Base-by-base conservation (phyloP, 2,888 invertebrate species). In the Danaus chrysippus region DNA sequence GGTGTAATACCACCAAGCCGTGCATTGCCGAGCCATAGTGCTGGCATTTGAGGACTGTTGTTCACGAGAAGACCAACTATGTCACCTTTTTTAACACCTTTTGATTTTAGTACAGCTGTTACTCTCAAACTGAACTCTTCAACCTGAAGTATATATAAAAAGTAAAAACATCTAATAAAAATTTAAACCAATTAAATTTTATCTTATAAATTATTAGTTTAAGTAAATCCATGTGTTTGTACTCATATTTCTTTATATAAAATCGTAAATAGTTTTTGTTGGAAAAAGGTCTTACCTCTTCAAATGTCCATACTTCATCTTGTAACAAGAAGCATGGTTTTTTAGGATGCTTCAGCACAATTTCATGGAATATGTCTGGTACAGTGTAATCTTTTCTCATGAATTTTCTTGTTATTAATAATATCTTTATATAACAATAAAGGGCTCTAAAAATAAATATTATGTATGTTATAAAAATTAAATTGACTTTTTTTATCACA, bases 1-100 rank as follows among this genome's bases (percentile, higher is more conserved):
- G 99, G 97, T 0, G 96, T 92, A 46, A 97, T 93, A 0, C 95
- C 93, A 1, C 97, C 97, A 2, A 97, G 87, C 82, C 99, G 97
- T 2, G 97, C 95, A 59, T 98, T 92, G 0, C 99, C 99, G 67
- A 99, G 90, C 99, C 99, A 99, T 41, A 95, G 92, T 54, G 95
- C 96, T 0, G 98, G 95, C 82, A 95, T 97, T 82, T 99, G 97
- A 0, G 98, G 96, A 49, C 97, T 93, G 84, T 98, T 99, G 83
- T 97, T 98, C 86, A 98, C 92, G 70, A 97, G 93, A 34, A 99
- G 86, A 0, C 96, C 98, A 0, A 99, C 95, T 3, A 95, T 93
- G 81, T 98, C 96, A 0, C 98, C 98, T 75, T 96, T 95, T 70
- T 94, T 94, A 69, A 95, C 95, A 19, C 97, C 97, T 68, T 95